A percentile compares a stretch with the other conserved stretches of the same genome.
Evolutionary conservation across 1,140 invertebrate species (phyloP).

Genomic region (Macrostomum lignano): DNA sequence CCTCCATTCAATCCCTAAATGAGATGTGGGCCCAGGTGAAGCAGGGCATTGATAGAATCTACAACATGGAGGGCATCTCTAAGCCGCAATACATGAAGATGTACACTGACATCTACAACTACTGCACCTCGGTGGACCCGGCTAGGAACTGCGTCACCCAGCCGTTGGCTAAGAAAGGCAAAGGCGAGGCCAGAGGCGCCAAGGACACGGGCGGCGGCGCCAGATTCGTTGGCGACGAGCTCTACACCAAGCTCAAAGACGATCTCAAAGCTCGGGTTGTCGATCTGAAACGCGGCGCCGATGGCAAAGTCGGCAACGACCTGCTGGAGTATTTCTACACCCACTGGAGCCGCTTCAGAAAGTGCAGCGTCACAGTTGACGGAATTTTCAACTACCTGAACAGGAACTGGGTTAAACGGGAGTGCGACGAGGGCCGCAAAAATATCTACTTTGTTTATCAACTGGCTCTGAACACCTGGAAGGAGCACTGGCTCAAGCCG

Average conservation of each 20-base stretch:
- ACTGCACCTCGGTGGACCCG: slow-evolving; percentile 72
- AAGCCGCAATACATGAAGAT: slow-evolving; percentile 59
- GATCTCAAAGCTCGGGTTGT: slow-evolving; percentile 61
- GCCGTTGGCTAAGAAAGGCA: too few relatives aligned
- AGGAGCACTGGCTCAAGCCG: slow-evolving; percentile 66
- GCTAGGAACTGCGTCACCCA: too few relatives aligned
- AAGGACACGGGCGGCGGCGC: slow-evolving; percentile 34
- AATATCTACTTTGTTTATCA: slow-evolving; percentile 89
- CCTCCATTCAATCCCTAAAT: too few relatives aligned
- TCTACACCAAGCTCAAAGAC: slow-evolving; percentile 68
- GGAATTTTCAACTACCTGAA: slow-evolving; percentile 90
- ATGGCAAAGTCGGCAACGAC: slow-evolving; percentile 73
- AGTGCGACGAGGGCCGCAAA: slow-evolving; percentile 83
- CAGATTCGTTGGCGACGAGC: slow-evolving; percentile 70
- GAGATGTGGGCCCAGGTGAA: slow-evolving; percentile 79
- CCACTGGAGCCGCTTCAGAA: slow-evolving; percentile 95
- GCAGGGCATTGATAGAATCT: slow-evolving; percentile 68
- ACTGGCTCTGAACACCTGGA: slow-evolving; percentile 81
- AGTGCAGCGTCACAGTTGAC: slow-evolving; percentile 60
- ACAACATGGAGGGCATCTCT: slow-evolving; percentile 49
- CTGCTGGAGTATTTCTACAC: slow-evolving; percentile 68
- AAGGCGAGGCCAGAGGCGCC: too few relatives aligned
- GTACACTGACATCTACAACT: slow-evolving; percentile 82
- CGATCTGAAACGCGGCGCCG: slow-evolving; percentile 47
- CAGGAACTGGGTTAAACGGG: slow-evolving; percentile 85